phyloP scores from a whole-genome alignment of 2,888 invertebrate species.

The Cheilosia vulpina region DNA sequence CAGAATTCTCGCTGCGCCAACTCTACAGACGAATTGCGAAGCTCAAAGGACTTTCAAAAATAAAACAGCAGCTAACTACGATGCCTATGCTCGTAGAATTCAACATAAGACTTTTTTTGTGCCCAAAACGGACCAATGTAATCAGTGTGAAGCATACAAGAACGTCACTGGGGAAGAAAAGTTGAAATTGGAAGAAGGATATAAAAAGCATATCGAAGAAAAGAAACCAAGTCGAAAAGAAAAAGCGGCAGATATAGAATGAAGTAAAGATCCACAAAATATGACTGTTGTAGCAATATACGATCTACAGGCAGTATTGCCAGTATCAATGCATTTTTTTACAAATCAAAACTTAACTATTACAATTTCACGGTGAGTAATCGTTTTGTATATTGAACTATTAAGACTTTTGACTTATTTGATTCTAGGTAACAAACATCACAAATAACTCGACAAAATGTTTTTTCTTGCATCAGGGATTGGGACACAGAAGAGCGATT shows the following conservation, averaged over 20 bases:
- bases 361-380: conserved; percentile 32
- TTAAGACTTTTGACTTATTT: conserved; percentile 27
- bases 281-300: conserved; percentile 30
- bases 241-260: conserved; percentile 11
- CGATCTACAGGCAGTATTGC: conserved; percentile 27
- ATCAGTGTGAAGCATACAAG: conserved; percentile 47
- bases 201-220: conserved; percentile 34
- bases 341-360: conserved; percentile 11
- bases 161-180: conserved; percentile 42
- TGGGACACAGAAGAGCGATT: conserved; percentile 14
- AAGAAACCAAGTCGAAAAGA: neutral
- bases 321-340: conserved; percentile 16
- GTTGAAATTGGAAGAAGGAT: conserved; percentile 32
- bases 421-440: conserved; percentile 36
- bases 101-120: no score
- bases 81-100: no score
- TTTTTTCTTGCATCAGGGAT: conserved; percentile 35
- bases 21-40: no score
- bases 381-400: conserved; percentile 24
- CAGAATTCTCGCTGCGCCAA: no score
- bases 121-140: conserved; percentile 45
- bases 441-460: conserved; percentile 30
- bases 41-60: no score
- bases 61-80: no score
- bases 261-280: conserved; percentile 22